These are phyloP conservation scores for Monomorium pharaonis DNA, from an alignment of 1,140 invertebrate genomes.

Conservation along the genomic window DNA sequence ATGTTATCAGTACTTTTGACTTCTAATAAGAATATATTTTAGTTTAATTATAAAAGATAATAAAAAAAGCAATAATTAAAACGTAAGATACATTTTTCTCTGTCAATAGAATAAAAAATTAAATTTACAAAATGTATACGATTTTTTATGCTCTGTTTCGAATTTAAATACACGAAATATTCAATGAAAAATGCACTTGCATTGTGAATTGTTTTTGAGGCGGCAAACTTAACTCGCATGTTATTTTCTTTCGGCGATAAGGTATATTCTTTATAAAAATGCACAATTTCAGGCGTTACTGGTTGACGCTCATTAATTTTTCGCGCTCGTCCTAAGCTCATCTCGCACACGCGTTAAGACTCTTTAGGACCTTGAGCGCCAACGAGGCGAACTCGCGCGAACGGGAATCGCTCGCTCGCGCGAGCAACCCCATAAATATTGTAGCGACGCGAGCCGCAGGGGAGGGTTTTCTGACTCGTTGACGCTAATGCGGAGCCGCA, in stretches of 20 bases:
- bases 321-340: slow-evolving; percentile 70
- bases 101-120: not conserved
- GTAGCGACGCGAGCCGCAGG: slow-evolving; percentile 74
- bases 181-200: not conserved
- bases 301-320: slow-evolving; percentile 72
- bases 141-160: not conserved
- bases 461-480: slow-evolving; percentile 75
- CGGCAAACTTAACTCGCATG: not conserved
- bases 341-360: slow-evolving; percentile 70
- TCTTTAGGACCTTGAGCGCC: slow-evolving; percentile 73
- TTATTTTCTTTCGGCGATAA: slow-evolving; percentile 13
- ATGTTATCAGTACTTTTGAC: not conserved
- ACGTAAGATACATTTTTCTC: not conserved
- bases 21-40: not conserved
- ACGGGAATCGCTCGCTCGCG: slow-evolving; percentile 74
- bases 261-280: slow-evolving; percentile 51
- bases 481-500: slow-evolving; percentile 68
- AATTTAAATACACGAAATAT: not conserved
- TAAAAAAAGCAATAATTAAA: not conserved
- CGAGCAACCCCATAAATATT: slow-evolving; percentile 76
- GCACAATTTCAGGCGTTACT: slow-evolving; percentile 48
- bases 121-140: not conserved
- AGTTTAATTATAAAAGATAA: not conserved
- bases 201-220: not conserved
- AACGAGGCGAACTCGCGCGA: slow-evolving; percentile 75